phyloP scores from a whole-genome alignment of 2,113 vertebrate genomes.

The Anseranas semipalmata region DNA sequence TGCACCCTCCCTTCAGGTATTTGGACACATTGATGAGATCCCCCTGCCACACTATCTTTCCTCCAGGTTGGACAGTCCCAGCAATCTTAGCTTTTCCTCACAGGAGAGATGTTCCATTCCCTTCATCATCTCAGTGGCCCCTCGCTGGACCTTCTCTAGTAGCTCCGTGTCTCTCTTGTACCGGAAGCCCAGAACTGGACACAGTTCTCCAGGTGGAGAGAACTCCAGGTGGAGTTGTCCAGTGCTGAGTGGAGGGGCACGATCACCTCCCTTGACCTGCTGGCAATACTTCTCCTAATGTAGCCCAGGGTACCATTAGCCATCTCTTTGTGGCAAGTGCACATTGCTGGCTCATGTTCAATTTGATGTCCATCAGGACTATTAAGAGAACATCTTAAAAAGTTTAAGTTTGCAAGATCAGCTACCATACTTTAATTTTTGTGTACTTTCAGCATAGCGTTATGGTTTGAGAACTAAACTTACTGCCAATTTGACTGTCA shows the following conservation, averaged over 20 bases:
- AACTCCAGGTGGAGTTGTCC: background rate
- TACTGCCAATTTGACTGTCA: background rate
- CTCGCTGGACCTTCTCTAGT: too few relatives aligned
- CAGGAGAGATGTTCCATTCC: background rate
- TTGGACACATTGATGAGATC: background rate
- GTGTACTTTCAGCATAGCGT: background rate
- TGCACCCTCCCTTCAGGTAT: background rate
- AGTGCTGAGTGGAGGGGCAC: background rate
- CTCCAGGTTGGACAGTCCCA: background rate
- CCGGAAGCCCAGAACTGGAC: background rate
- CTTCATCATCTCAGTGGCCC: too few relatives aligned
- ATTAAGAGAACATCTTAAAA: background rate
- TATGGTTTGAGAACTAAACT: background rate
- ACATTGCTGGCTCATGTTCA: background rate
- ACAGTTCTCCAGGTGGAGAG: background rate
- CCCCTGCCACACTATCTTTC: background rate
- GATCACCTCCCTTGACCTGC: background rate
- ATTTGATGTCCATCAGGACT: background rate
- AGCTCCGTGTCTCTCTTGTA: background rate
- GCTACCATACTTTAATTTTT: background rate
- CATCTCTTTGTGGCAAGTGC: background rate
- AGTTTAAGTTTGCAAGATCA: background rate
- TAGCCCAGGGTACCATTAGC: background rate
- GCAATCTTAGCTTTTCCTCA: background rate
- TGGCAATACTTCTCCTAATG: background rate